Percentiles rank a stretch among this genome's conserved stretches.
These are phyloP conservation scores for Rhabdophis nuchalis DNA, from an alignment of 2,797 vertebrate genomes.

Conservation along the genomic window DNA sequence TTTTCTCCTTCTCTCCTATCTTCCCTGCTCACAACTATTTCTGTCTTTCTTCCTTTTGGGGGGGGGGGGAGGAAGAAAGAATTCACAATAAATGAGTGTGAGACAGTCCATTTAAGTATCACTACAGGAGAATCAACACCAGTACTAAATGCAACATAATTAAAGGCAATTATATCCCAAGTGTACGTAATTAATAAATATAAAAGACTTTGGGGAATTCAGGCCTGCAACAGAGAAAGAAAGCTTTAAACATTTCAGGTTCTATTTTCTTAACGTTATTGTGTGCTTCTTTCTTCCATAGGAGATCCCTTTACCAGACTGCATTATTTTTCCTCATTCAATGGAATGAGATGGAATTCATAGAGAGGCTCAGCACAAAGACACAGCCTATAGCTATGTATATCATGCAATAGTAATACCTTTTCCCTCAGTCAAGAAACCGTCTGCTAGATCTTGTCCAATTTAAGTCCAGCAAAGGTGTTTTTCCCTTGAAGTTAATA, in stretches of 20 bases:
- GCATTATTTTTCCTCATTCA: not conserved
- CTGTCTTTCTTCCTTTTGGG: not conserved
- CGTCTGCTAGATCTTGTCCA: not conserved
- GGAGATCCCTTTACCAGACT: not conserved
- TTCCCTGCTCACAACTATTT: not conserved
- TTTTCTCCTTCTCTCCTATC: conserved; percentile 9
- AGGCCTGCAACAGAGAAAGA: not conserved
- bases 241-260: not conserved
- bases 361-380: not conserved
- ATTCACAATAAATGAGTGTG: not conserved
- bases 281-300: not conserved
- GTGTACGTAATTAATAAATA: not conserved
- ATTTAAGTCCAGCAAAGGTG: not conserved
- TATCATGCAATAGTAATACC: not conserved
- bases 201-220: not conserved
- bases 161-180: not conserved
- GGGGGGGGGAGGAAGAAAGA: not conserved
- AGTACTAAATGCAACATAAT: not conserved
- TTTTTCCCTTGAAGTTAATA: not conserved
- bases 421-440: not conserved
- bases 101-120: not conserved
- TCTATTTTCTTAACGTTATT: not conserved
- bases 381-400: not conserved
- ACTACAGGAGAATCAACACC: not conserved
- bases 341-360: not conserved